These are phyloP conservation scores for Pachypanchax playfairii DNA, from an alignment of 2,113 vertebrate genomes.

Conservation along the genomic window DNA sequence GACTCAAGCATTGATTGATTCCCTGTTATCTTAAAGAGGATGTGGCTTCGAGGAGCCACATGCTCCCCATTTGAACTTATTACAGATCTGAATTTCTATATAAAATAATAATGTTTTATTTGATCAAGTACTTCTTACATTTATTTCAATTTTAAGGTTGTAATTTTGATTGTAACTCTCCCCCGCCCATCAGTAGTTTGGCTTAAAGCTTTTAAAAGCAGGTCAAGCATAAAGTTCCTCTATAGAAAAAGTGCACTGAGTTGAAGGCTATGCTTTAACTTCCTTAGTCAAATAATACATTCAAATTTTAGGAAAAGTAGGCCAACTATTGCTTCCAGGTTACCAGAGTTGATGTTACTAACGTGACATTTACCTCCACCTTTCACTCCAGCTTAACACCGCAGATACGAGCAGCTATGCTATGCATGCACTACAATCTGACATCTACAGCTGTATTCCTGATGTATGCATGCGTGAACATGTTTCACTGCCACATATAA, in stretches of 20 bases:
- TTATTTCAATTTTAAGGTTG: too few species aligned
- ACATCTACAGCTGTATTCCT: conserved; percentile 39
- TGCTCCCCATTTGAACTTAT: too few species aligned
- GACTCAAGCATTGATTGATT: too few species aligned
- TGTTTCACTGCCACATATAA: conserved; percentile 8
- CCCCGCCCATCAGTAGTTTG: conserved; percentile 1
- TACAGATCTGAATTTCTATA: too few species aligned
- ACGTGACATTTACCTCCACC: conserved; percentile 30
- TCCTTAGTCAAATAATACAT: conserved; percentile 38
- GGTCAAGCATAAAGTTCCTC: conserved; percentile 13
- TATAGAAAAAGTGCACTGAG: conserved; percentile 18
- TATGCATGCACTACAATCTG: conserved; percentile 16
- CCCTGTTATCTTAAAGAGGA: too few species aligned
- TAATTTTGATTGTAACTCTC: too few species aligned
- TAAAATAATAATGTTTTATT: too few species aligned
- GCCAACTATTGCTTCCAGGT: conserved; percentile 25
- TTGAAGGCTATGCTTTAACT: conserved; percentile 18
- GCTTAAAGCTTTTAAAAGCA: conserved; percentile 18
- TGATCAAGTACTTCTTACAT: too few species aligned
- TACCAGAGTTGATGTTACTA: conserved; percentile 5
- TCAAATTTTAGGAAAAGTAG: conserved; percentile 45
- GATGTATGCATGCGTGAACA: conserved; percentile 9
- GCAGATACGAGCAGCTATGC: conserved; percentile 12
- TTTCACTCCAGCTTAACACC: conserved; percentile 28
- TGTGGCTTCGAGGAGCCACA: too few species aligned